Conservation (phyloP, 2,888 invertebrate species). For the Galeopsomyia nigrocyanea region DNA sequence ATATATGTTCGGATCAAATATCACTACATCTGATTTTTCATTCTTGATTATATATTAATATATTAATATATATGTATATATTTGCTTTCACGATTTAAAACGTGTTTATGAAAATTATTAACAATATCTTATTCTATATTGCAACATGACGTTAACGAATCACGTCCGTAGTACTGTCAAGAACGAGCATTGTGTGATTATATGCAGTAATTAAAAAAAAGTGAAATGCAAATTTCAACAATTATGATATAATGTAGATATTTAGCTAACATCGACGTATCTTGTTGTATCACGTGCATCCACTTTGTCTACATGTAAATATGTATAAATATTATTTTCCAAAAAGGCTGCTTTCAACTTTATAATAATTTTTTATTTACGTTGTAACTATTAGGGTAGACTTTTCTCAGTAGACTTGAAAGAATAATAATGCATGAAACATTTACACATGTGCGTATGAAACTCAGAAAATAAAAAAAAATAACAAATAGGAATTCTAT, state of each 20-base stretch:
- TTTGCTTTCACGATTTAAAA: slow-evolving; percentile 20
- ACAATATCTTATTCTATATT: slow-evolving; percentile 44
- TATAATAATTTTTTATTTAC: slow-evolving; percentile 13
- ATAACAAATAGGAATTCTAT: too few relatives aligned
- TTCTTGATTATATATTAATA: background rate
- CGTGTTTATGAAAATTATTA: slow-evolving; percentile 35
- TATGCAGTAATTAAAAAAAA: slow-evolving; percentile 24
- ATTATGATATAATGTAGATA: slow-evolving; percentile 40
- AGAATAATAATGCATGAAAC: too few relatives aligned
- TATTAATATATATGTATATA: slow-evolving; percentile 9
- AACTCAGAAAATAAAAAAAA: too few relatives aligned
- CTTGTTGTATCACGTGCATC: slow-evolving; percentile 38
- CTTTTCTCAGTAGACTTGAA: too few relatives aligned
- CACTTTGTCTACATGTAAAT: slow-evolving; percentile 28
- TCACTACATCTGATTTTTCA: slow-evolving; percentile 4
- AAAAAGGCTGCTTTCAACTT: slow-evolving; percentile 26
- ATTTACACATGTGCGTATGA: too few relatives aligned
- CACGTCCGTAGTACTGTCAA: slow-evolving; percentile 27
- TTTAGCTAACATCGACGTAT: slow-evolving; percentile 37
- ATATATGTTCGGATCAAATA: slow-evolving; percentile 3
- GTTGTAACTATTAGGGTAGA: too few relatives aligned
- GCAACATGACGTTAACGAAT: slow-evolving; percentile 43
- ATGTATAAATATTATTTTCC: slow-evolving; percentile 34
- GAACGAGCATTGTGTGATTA: slow-evolving; percentile 36
- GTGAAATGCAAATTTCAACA: slow-evolving; percentile 42